phyloP scores from a whole-genome alignment of 2,797 vertebrate species.

The Chelonia mydas region DNA sequence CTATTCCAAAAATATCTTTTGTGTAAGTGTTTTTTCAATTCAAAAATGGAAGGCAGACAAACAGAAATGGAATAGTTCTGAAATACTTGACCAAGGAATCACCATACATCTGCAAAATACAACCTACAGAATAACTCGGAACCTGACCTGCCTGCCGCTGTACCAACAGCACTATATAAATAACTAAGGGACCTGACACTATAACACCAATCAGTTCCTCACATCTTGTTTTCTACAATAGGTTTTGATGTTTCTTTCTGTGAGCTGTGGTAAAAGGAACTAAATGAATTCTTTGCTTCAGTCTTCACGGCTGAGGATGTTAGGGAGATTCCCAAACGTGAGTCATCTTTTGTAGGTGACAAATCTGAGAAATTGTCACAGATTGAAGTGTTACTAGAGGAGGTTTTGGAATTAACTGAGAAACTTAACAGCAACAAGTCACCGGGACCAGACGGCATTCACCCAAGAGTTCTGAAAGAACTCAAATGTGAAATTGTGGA shows the following conservation, averaged over 20 bases:
- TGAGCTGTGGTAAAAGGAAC: conserved; percentile 33
- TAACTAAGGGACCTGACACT: conserved; percentile 58
- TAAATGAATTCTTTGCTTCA: no score
- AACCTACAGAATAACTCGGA: conserved; percentile 56
- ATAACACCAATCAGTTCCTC: conserved; percentile 47
- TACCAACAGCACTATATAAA: conserved; percentile 59
- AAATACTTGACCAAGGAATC: conserved; percentile 48
- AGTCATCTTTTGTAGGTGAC: no score
- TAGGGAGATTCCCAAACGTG: no score
- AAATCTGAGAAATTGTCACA: no score
- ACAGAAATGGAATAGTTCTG: neutral
- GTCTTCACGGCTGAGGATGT: no score
- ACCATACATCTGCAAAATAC: conserved; percentile 62
- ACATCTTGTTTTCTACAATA: conserved; percentile 50
- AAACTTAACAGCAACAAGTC: no score
- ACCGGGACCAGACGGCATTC: no score
- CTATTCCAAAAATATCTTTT: neutral
- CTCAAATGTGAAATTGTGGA: no score
- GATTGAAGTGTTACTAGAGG: no score
- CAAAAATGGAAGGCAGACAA: conserved; percentile 40
- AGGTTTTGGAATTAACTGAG: no score
- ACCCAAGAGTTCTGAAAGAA: no score
- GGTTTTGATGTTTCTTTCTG: conserved; percentile 62
- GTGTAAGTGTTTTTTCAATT: neutral
- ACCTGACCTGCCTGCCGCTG: conserved; percentile 63